Conservation (phyloP, 1,140 invertebrate genomes). For the Elysia chlorotica region DNA sequence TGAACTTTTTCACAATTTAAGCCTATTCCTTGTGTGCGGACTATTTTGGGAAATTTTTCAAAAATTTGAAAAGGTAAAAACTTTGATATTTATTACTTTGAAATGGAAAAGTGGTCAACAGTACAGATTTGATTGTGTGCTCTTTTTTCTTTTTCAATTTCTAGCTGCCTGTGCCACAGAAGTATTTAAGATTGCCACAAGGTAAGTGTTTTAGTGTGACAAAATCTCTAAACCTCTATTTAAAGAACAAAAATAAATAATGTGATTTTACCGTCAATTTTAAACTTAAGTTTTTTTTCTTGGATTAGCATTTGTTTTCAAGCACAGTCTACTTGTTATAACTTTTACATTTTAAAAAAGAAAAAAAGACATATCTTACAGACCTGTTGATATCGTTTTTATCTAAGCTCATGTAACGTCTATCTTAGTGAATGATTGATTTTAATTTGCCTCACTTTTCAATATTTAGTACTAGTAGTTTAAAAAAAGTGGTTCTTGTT, state of each 20-base stretch:
- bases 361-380: too few relatives aligned
- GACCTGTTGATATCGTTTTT: too few relatives aligned
- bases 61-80: too few relatives aligned
- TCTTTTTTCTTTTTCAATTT: conserved; percentile 26
- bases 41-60: background rate
- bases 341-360: too few relatives aligned
- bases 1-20: too few relatives aligned
- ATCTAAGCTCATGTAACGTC: too few relatives aligned
- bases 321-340: background rate
- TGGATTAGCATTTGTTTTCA: background rate
- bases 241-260: background rate
- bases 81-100: too few relatives aligned
- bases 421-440: background rate
- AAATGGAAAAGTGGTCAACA: background rate
- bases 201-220: too few relatives aligned
- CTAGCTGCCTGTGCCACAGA: conserved; percentile 88
- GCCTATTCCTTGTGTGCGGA: too few relatives aligned
- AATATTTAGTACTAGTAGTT: background rate
- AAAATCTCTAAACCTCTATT: too few relatives aligned
- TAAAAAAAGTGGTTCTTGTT: background rate
- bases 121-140: background rate
- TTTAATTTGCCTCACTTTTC: background rate
- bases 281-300: background rate
- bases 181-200: conserved; percentile 94
- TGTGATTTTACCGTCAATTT: background rate